Conservation (phyloP, 2,888 invertebrate genomes). For the Athalia circularis region DNA sequence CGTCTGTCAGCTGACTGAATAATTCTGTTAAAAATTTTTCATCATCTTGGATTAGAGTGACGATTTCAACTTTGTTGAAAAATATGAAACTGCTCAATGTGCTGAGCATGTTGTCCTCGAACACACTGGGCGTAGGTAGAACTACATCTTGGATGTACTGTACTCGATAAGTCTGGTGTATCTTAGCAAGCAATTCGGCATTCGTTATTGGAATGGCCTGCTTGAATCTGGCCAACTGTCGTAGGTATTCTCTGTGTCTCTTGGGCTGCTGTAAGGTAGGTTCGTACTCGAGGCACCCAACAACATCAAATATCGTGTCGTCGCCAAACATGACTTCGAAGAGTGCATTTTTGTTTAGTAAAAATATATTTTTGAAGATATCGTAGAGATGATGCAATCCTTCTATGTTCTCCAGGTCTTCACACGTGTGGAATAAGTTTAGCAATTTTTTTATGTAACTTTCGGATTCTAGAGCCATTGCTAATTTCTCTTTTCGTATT, state of each 20-base stretch:
- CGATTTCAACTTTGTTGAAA: conserved; percentile 99
- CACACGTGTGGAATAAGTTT: conserved; percentile 97
- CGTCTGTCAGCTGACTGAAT: conserved; percentile 94
- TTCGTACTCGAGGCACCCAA: conserved; percentile 99
- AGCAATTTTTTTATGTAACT: conserved; percentile 96
- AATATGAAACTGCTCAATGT: conserved; percentile 99
- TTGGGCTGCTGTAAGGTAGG: conserved; percentile 90
- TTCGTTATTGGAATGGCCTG: conserved; percentile 97
- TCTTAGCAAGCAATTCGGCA: conserved; percentile 95
- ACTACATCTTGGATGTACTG: conserved; percentile 99
- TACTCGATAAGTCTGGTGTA: conserved; percentile 99
- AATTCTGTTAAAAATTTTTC: conserved; percentile 96
- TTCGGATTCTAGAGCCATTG: conserved; percentile 94
- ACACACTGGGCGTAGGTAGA: conserved; percentile 98
- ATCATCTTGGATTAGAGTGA: conserved; percentile 97
- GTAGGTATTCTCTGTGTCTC: conserved; percentile 96
- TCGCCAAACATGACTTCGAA: conserved; percentile 99
- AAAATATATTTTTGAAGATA: conserved; percentile 98
- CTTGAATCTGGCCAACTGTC: conserved; percentile 92
- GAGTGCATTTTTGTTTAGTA: conserved; percentile 96
- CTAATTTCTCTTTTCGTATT: conserved; percentile 94
- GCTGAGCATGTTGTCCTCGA: conserved; percentile 99
- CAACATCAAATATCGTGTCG: conserved; percentile 97
- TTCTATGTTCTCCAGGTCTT: conserved; percentile 96
- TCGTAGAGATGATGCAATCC: conserved; percentile 97